Evolutionary conservation across 2,797 vertebrate species (phyloP), one percentile per base, ranked within the genome.

Genomic region (Hippopotamyrus pictus): DNA sequence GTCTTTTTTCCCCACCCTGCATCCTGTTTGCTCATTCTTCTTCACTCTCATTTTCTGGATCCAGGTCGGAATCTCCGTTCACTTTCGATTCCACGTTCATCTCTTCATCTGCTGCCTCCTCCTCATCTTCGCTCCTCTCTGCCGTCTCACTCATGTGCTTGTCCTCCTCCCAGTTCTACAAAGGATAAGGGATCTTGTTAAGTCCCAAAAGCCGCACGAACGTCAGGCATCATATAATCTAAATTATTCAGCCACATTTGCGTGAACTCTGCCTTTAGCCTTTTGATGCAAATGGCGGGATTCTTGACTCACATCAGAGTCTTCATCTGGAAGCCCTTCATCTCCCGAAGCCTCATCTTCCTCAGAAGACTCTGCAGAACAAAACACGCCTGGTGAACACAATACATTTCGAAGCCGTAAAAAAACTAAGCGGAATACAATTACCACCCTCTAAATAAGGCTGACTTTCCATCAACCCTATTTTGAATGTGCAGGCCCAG

Each of bases 11-110:
- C 44, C 82, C 46, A 22, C 19, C 82, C 79, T 8, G 4, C 46
- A 9, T 25, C 82, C 44, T 29, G 73, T 89, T 92, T 87, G 88
- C 90, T 96, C 95, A 99, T 93, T 99, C 98, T 93, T 99, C 98
- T 94, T 99, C 98, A 46, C 98, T 99, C 95, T 98, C 98, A 1
- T 98, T 98, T 90, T 96, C 98, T 14, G 96, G 97, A 90, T 99
- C 98, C 94, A 97, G 95, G 92, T 99, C 98, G 59, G 98, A 99
- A 91, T 99, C 98, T 7, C 98, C 98, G 25, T 98, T 99, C 0
- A 97, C 93, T 95, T 98, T 98, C 92, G 97, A 97, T 92, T 98
- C 97, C 93, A 96, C 95, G 90, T 94, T 90, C 93, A 93, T 95
- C 65, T 92, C 92, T 9, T 96, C 95, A 0, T 95, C 94, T 2